Percentiles rank a stretch among this genome's conserved stretches.
Evolutionary conservation across 2,797 vertebrate species (phyloP).

Genomic region (Erethizon dorsatum): DNA sequence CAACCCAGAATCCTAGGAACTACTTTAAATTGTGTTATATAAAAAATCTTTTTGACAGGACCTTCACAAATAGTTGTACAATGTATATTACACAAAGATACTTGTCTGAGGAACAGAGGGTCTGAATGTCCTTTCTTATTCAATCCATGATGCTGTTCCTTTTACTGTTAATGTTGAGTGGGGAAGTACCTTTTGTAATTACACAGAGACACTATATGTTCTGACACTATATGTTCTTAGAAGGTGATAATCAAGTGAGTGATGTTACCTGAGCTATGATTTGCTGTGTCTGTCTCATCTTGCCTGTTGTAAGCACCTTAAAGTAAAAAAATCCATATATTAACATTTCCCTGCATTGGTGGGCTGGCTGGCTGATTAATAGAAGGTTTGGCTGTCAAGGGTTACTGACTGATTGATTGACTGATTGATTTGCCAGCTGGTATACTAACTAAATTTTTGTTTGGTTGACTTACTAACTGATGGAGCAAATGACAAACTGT

Average conservation of each 20-base stretch:
- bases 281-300: not conserved
- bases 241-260: slow-evolving; percentile 26
- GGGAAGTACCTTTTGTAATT: not conserved
- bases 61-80: not conserved
- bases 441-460: slow-evolving; percentile 36
- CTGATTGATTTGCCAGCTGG: not conserved
- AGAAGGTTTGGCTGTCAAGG: not conserved
- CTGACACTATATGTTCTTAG: not conserved
- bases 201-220: not conserved
- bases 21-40: not conserved
- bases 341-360: not conserved
- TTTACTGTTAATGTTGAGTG: not conserved
- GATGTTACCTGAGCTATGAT: not conserved
- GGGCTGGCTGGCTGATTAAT: not conserved
- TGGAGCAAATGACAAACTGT: slow-evolving; percentile 4
- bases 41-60: slow-evolving; percentile 13
- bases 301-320: not conserved
- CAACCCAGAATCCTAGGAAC: not conserved
- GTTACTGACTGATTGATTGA: not conserved
- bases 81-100: not conserved
- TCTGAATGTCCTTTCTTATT: not conserved
- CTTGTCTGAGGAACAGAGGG: not conserved
- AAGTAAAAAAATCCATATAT: not conserved
- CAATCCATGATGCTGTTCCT: not conserved
- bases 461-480: not conserved